Conservation (phyloP, 2,888 invertebrate species). For the Hermaeophaga mercurialis region DNA sequence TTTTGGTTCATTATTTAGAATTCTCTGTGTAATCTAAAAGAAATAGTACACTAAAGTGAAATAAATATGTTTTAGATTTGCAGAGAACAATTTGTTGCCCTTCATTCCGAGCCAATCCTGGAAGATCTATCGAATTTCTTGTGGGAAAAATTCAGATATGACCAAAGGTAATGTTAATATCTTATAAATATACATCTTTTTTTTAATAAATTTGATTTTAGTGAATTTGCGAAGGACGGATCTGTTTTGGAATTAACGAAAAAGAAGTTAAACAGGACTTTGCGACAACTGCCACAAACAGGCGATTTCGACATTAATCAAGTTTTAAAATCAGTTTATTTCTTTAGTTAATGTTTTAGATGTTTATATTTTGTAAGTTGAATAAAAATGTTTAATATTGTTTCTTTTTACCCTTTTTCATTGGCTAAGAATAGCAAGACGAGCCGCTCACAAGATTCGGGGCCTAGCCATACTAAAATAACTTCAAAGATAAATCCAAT, state of each 20-base stretch:
- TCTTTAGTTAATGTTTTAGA: slow-evolving; percentile 72
- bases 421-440: too few species aligned
- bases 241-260: slow-evolving; percentile 63
- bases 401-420: too few species aligned
- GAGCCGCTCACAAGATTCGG: too few species aligned
- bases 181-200: slow-evolving; percentile 8
- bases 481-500: too few species aligned
- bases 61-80: slow-evolving; percentile 80
- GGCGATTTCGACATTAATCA: slow-evolving; percentile 78
- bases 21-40: too few species aligned
- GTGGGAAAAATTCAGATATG: slow-evolving; percentile 68
- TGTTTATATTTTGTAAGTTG: slow-evolving; percentile 10
- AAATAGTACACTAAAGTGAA: too few species aligned
- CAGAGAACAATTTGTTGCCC: slow-evolving; percentile 95
- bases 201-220: slow-evolving; percentile 46
- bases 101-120: slow-evolving; percentile 92
- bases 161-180: slow-evolving; percentile 60
- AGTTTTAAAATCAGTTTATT: slow-evolving; percentile 80
- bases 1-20: too few species aligned
- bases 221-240: slow-evolving; percentile 60
- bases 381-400: slow-evolving; percentile 2
- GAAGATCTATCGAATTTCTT: slow-evolving; percentile 83
- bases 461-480: too few species aligned
- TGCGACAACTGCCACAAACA: slow-evolving; percentile 71
- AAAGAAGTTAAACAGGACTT: slow-evolving; percentile 65